Percentiles rank a stretch among this genome's conserved stretches.
Conservation (phyloP, 2,113 vertebrate species). For the Entosphenus tridentatus region DNA sequence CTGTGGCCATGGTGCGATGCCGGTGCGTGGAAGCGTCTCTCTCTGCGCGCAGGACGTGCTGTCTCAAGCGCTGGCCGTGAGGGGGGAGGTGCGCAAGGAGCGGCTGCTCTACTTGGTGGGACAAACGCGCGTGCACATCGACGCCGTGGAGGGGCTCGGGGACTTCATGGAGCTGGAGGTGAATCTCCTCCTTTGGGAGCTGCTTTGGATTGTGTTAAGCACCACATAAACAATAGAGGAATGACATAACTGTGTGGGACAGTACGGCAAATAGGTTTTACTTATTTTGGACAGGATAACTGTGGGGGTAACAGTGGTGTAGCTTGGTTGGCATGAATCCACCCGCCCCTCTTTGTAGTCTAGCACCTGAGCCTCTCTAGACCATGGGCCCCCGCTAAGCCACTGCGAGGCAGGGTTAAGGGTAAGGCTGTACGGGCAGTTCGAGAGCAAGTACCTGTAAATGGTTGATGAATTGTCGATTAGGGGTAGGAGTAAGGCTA, state of each 20-base stretch:
- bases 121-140: conserved; percentile 45
- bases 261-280: too few species aligned
- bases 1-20: not conserved
- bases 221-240: too few species aligned
- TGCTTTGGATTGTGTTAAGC: too few species aligned
- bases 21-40: not conserved
- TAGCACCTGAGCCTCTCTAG: not conserved
- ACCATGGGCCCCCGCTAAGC: too few species aligned
- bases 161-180: conserved; percentile 54
- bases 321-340: too few species aligned
- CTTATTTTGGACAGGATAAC: not conserved
- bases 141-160: conserved; percentile 37
- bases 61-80: conserved; percentile 27
- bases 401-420: too few species aligned
- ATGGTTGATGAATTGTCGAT: too few species aligned
- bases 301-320: accelerated
- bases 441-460: too few species aligned
- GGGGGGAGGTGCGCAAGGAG: conserved; percentile 34
- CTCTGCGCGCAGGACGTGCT: conserved; percentile 18
- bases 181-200: not conserved
- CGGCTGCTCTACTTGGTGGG: conserved; percentile 35
- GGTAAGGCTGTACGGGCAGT: too few species aligned
- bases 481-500: too few species aligned
- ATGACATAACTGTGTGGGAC: not conserved
- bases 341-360: not conserved